Evolutionary conservation across 2,888 invertebrate species (phyloP).

Genomic region (Muscina levida): DNA sequence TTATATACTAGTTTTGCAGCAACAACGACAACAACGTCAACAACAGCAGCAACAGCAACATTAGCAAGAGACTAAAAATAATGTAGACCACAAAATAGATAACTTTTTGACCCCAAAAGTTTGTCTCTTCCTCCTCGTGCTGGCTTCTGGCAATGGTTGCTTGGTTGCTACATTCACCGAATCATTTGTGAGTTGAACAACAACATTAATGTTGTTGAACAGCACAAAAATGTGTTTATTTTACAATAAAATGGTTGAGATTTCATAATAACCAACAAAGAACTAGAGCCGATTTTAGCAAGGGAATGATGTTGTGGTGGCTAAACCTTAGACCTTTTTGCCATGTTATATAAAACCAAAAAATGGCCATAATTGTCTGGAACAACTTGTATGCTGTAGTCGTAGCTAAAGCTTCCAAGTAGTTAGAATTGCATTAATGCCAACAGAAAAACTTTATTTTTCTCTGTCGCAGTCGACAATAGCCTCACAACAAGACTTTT

Average conservation of each 20-base stretch:
- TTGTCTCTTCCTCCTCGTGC: slow-evolving; percentile 28
- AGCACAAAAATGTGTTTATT: slow-evolving; percentile 35
- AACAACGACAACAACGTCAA: not conserved
- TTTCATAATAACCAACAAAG: not conserved
- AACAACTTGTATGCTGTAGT: slow-evolving; percentile 1
- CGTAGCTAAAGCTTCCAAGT: not conserved
- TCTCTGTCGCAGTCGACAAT: not conserved
- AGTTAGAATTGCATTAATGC: slow-evolving; percentile 14
- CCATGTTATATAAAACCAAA: slow-evolving; percentile 13
- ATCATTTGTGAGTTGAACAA: not conserved
- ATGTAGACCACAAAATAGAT: slow-evolving; percentile 68
- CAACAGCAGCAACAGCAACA: not conserved
- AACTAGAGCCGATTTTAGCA: not conserved
- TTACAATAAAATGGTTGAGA: slow-evolving; percentile 29
- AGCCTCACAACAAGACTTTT: slow-evolving; percentile 11
- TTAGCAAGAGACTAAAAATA: slow-evolving; percentile 13
- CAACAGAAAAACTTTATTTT: not conserved
- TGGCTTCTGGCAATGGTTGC: not conserved
- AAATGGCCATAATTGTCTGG: slow-evolving; percentile 27
- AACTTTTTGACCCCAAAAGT: slow-evolving; percentile 69
- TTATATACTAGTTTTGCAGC: slow-evolving; percentile 28
- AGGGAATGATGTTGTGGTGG: not conserved
- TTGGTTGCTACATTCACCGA: not conserved
- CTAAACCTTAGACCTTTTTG: slow-evolving; percentile 26
- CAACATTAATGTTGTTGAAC: slow-evolving; percentile 10